phyloP scores from a whole-genome alignment of 2,797 vertebrate genomes.

The Muscicapa striata region DNA sequence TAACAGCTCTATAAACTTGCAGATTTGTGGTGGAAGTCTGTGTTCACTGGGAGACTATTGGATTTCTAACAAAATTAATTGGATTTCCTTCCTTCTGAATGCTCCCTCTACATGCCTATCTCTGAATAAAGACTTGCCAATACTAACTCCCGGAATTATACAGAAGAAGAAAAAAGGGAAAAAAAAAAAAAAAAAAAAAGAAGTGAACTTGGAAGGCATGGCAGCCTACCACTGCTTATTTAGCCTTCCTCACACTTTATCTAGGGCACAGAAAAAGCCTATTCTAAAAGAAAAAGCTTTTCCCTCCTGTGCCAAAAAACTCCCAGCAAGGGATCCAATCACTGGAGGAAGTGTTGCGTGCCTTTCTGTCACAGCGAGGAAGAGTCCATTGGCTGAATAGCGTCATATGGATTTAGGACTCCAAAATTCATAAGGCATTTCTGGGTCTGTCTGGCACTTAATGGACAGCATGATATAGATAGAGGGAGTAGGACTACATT shows the following conservation, averaged over 20 bases:
- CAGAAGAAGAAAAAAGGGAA: rapidly evolving
- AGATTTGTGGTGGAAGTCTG: constrained; percentile 34
- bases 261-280: constrained; percentile 49
- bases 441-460: constrained; percentile 3
- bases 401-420: constrained; percentile 2
- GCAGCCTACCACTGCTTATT: constrained; percentile 49
- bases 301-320: constrained; percentile 25
- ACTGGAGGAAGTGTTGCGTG: background rate
- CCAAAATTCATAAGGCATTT: constrained; percentile 10
- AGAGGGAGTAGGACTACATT: background rate
- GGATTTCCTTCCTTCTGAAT: constrained; percentile 56
- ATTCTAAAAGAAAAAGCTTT: constrained; percentile 48
- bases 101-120: background rate
- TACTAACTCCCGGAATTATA: constrained; percentile 54
- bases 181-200: background rate
- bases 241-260: constrained; percentile 52
- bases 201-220: constrained; percentile 8
- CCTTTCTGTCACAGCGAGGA: background rate
- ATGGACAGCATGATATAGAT: background rate
- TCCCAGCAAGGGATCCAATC: background rate
- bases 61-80: constrained; percentile 60
- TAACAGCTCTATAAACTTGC: constrained; percentile 47
- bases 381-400: background rate
- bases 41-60: constrained; percentile 35
- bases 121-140: constrained; percentile 45